phyloP scores from a whole-genome alignment of 2,113 vertebrate genomes.

The Hyla sarda region DNA sequence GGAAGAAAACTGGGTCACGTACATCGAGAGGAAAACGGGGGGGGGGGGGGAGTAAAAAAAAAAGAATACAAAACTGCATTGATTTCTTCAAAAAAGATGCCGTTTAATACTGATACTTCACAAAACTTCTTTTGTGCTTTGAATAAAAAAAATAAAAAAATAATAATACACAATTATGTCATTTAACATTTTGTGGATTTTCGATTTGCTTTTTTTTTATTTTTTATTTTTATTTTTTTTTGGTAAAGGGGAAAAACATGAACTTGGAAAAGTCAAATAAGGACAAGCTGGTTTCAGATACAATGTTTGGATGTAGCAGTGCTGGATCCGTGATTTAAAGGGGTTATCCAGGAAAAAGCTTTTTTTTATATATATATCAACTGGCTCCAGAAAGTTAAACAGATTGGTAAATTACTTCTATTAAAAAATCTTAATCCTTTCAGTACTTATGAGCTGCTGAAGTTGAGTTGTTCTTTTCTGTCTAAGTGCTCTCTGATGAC shows the following conservation, averaged over 20 bases:
- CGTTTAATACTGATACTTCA: neutral
- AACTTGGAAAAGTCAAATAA: neutral
- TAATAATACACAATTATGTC: neutral
- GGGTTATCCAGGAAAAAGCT: too few species aligned
- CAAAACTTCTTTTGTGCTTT: neutral
- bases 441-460: too few species aligned
- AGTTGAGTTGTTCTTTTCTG: too few species aligned
- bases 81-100: neutral
- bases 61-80: neutral
- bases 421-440: too few species aligned
- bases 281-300: neutral
- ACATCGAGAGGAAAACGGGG: neutral
- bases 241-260: neutral
- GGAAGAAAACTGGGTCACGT: neutral
- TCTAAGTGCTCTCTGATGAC: too few species aligned
- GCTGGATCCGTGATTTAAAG: neutral
- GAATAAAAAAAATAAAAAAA: neutral
- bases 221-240: too few species aligned
- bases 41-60: too few species aligned
- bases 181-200: neutral
- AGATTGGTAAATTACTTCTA: too few species aligned
- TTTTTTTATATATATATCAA: too few species aligned
- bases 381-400: too few species aligned
- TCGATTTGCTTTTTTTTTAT: neutral
- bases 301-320: neutral